These are phyloP conservation scores for Drosophila elegans DNA, from an alignment of 1,140 invertebrate genomes.

Conservation along the genomic window DNA sequence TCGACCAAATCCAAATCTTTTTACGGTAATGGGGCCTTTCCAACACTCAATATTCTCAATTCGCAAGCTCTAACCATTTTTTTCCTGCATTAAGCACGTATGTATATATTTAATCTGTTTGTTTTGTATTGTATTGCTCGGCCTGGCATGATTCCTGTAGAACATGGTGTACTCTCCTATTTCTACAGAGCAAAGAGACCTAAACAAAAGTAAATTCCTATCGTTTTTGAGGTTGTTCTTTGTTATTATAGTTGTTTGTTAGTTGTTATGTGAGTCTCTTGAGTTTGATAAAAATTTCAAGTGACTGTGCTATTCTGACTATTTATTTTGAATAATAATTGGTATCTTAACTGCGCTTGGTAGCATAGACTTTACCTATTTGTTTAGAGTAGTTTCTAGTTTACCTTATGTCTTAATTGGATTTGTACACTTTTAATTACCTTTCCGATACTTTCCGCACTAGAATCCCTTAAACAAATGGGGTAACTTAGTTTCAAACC, in stretches of 20 bases:
- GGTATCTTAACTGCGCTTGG: too few relatives aligned
- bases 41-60: conserved; percentile 3
- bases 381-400: too few relatives aligned
- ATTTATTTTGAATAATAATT: too few relatives aligned
- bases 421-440: too few relatives aligned
- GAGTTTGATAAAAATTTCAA: too few relatives aligned
- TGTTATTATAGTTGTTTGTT: too few relatives aligned
- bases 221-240: not conserved
- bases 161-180: not conserved
- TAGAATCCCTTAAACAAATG: not conserved
- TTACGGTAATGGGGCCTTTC: conserved; percentile 45
- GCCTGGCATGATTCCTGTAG: conserved; percentile 14
- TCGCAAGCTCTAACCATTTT: conserved; percentile 10
- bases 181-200: not conserved
- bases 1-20: conserved; percentile 23
- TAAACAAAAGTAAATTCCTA: not conserved
- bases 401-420: too few relatives aligned
- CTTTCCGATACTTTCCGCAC: too few relatives aligned
- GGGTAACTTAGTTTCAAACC: not conserved
- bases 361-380: too few relatives aligned
- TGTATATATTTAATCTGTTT: conserved; percentile 14
- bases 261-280: too few relatives aligned
- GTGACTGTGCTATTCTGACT: too few relatives aligned
- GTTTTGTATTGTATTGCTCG: not conserved
- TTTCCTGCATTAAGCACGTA: conserved; percentile 25